Base-by-base conservation (phyloP, 2,797 vertebrate genomes). In the Chelon labrosus region DNA sequence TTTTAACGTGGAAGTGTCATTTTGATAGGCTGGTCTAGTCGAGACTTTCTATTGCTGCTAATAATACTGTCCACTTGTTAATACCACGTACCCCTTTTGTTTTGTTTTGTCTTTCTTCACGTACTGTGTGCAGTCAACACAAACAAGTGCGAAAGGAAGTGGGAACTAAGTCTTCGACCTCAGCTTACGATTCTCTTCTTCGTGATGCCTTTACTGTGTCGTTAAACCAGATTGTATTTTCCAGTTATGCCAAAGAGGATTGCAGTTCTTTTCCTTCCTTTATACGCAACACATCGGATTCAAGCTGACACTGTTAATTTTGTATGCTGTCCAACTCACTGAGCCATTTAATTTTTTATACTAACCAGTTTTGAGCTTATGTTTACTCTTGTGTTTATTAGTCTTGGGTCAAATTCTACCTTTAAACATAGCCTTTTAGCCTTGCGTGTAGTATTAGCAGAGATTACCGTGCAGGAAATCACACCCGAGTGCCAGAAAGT, bases 31-130 rank as follows among this genome's bases (percentile, higher is more conserved):
- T 60, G 68, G 71, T 70, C 84, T 86, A 73, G 83, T 80, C 55
- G 38, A 88, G 79, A 85, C 82, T 74, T 75, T 77, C 77, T 73
- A 59, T 64, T 89, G 92, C 92, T 92, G 89, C 89, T 93, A 89
- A 76, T 65, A 57, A 82, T 65, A 70, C 63, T 76, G 64, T 84
- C 69, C 27, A 38, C 56, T 44, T 66, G 56, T 83, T 83, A 44
- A 64, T 74, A 59, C 57, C 59, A 78, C 62, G 54, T 57, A 62
- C 44, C n/a, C 22, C 22, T 53, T 31, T 65, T 75, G 2, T 2
- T 31, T 31, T 31, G 31, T 31, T 31, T 31, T 31, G 31, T 31
- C 4, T 31, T 31, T 7, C 31, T 31, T 66, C 39, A 13, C 46
- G 53, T 52, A 25, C 39, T 37, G 53, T 61, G 54, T 70, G 67